A percentile compares a stretch with the other conserved stretches of the same genome.
phyloP scores from a whole-genome alignment of 2,888 invertebrate genomes.

The Emmelina monodactyla region DNA sequence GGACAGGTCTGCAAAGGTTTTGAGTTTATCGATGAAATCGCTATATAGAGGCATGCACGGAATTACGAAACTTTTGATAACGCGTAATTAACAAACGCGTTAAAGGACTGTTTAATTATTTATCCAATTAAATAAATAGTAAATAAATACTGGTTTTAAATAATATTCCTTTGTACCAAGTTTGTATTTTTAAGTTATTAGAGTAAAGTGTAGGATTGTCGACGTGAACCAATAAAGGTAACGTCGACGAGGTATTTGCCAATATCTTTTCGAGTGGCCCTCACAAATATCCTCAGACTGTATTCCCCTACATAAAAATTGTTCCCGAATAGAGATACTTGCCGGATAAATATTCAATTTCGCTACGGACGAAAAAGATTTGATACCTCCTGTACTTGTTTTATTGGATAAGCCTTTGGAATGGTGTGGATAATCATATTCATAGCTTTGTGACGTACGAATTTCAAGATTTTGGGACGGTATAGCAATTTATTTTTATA shows the following conservation, averaged over 20 bases:
- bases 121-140: no score
- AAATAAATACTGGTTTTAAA: no score
- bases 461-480: not conserved
- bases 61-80: no score
- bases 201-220: no score
- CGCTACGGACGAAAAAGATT: conserved; percentile 65
- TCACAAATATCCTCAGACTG: conserved; percentile 63
- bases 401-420: conserved; percentile 63
- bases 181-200: no score
- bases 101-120: no score
- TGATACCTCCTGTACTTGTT: conserved; percentile 61
- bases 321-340: conserved; percentile 65
- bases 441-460: conserved; percentile 19
- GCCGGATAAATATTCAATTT: conserved; percentile 67
- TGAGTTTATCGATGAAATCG: no score
- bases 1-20: not conserved
- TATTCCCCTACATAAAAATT: conserved; percentile 65
- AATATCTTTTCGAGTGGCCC: conserved; percentile 62
- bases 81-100: no score
- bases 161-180: no score
- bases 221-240: conserved; percentile 61
- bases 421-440: conserved; percentile 62
- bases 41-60: no score
- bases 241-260: conserved; percentile 64
- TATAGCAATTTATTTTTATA: no score